Percentiles rank a stretch among this genome's conserved stretches.
phyloP scores from a whole-genome alignment of 2,113 vertebrate species.

The Trematocara stigmaticum region DNA sequence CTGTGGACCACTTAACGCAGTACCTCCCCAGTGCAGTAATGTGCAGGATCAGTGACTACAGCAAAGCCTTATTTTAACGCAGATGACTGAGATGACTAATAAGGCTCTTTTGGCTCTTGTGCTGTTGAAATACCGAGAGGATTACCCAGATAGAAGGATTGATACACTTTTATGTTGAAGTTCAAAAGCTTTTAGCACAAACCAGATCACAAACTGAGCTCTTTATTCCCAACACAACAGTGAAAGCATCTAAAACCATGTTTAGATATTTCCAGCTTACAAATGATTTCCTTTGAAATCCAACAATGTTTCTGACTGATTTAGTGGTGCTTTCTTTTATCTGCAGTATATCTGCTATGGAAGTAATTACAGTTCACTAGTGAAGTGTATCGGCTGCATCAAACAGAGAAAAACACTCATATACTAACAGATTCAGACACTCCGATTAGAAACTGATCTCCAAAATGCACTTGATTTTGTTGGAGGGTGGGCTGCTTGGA shows the following conservation, averaged over 20 bases:
- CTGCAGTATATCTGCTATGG: background rate
- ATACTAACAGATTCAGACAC: background rate
- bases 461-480: accelerated
- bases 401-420: background rate
- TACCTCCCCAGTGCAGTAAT: accelerated
- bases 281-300: background rate
- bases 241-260: background rate
- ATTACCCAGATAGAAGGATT: background rate
- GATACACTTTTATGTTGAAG: background rate
- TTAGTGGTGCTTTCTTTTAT: accelerated
- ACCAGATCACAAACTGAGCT: background rate
- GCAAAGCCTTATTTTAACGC: background rate
- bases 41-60: background rate
- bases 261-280: background rate
- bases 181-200: background rate
- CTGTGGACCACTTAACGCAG: background rate
- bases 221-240: background rate
- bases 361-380: background rate
- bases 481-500: background rate
- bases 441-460: background rate
- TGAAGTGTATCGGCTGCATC: background rate
- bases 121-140: background rate
- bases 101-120: background rate
- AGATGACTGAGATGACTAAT: background rate
- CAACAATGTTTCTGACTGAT: background rate